phyloP scores from a whole-genome alignment of 2,888 invertebrate genomes.

The Gibbula magus region DNA sequence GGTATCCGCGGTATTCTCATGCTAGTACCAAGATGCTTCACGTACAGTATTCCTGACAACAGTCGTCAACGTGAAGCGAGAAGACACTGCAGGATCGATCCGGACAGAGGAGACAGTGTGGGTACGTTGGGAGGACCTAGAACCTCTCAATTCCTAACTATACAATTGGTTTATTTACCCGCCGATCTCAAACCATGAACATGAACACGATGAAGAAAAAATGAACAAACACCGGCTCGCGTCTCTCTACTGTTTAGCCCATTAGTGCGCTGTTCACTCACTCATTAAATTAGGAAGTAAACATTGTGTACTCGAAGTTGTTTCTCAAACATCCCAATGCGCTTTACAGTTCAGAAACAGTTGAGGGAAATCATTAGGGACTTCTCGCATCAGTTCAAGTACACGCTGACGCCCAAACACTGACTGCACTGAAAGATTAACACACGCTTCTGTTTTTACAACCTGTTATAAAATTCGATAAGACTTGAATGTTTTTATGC shows the following conservation, averaged over 20 bases:
- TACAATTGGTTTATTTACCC: too few relatives aligned
- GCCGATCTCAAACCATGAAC: too few relatives aligned
- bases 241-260: background rate
- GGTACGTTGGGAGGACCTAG: background rate
- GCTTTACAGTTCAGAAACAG: background rate
- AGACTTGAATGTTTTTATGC: background rate
- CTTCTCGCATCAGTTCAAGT: background rate
- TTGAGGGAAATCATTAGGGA: background rate
- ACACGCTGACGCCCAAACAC: background rate
- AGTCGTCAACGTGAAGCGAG: background rate
- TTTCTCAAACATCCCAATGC: background rate
- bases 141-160: background rate
- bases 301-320: background rate
- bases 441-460: background rate
- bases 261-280: background rate
- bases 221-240: background rate
- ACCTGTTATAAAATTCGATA: slow-evolving; percentile 10
- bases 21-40: background rate
- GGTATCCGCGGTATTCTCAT: background rate
- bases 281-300: background rate
- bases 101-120: background rate
- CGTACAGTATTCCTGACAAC: background rate
- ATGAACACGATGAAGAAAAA: background rate
- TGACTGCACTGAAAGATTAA: background rate
- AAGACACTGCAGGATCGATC: background rate